Evolutionary conservation across 2,113 vertebrate genomes (phyloP).

Genomic region (Cebus imitator): DNA sequence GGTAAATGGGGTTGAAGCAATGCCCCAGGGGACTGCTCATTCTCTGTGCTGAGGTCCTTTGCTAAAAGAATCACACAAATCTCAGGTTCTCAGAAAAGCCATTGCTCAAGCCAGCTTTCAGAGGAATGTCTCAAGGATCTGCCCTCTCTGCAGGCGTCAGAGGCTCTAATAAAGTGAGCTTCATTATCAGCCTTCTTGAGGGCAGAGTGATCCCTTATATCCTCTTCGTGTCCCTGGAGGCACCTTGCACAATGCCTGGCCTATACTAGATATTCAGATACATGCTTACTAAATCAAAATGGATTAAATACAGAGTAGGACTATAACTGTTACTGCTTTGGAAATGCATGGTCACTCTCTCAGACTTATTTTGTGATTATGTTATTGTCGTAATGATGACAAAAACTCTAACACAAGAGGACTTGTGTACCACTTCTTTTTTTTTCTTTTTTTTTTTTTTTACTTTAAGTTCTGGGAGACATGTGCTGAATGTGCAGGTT

Average conservation of each 20-base stretch:
- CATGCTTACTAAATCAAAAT: slow-evolving; percentile 37
- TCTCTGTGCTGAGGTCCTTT: not conserved
- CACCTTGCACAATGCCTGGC: not conserved
- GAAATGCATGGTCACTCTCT: not conserved
- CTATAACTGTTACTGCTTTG: not conserved
- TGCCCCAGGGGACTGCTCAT: not conserved
- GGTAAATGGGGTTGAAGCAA: slow-evolving; percentile 2
- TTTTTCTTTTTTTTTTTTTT: too few species aligned
- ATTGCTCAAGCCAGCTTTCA: not conserved
- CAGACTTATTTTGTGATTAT: not conserved
- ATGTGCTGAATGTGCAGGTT: too few species aligned
- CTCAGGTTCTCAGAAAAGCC: not conserved
- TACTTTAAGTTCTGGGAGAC: too few species aligned
- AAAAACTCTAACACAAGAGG: not conserved
- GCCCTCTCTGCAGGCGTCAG: not conserved
- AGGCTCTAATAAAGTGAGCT: not conserved
- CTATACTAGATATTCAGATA: not conserved
- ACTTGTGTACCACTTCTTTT: not conserved
- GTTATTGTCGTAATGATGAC: not conserved
- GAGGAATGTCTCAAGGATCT: not conserved
- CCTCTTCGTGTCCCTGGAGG: not conserved
- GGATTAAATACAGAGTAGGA: not conserved
- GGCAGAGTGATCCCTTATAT: not conserved
- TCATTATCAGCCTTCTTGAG: not conserved
- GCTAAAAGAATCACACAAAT: not conserved